Conservation (phyloP, 2,113 vertebrate genomes). For the Trematocara zebra region DNA sequence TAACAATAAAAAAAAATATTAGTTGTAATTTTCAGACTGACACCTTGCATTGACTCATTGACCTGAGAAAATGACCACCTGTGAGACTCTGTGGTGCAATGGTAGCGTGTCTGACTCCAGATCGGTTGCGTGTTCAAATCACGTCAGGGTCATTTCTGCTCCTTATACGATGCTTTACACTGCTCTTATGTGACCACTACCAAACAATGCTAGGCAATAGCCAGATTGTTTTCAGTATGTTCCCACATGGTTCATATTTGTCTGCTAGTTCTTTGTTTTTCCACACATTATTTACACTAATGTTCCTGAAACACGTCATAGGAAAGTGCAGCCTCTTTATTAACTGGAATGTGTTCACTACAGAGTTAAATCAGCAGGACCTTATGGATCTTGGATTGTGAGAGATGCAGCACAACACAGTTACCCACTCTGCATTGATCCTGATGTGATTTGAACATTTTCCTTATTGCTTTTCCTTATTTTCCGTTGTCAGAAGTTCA, state of each 20-base stretch:
- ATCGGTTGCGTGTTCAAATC: not conserved
- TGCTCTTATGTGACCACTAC: not conserved
- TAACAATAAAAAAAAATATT: not conserved
- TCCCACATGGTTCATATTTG: not conserved
- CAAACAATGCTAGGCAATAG: not conserved
- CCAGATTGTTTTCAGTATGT: not conserved
- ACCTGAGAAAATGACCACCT: not conserved
- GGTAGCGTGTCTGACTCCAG: not conserved
- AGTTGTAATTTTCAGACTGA: not conserved
- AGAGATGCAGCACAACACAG: not conserved
- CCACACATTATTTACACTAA: not conserved
- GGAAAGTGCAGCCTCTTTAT: not conserved
- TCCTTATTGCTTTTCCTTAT: not conserved
- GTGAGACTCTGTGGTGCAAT: not conserved
- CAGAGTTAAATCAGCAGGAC: not conserved
- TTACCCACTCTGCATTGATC: not conserved
- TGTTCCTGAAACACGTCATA: not conserved
- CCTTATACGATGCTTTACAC: not conserved
- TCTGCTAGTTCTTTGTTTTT: fast-evolving
- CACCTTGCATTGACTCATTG: not conserved
- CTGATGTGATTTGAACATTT: not conserved
- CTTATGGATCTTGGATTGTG: not conserved
- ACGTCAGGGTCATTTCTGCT: not conserved
- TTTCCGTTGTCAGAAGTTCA: not conserved
- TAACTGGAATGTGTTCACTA: not conserved